These are phyloP conservation scores for Cliona cf. orientalis DNA, from an alignment of 37 sponge, comb jelly and placozoan species.

Conservation along the genomic window DNA sequence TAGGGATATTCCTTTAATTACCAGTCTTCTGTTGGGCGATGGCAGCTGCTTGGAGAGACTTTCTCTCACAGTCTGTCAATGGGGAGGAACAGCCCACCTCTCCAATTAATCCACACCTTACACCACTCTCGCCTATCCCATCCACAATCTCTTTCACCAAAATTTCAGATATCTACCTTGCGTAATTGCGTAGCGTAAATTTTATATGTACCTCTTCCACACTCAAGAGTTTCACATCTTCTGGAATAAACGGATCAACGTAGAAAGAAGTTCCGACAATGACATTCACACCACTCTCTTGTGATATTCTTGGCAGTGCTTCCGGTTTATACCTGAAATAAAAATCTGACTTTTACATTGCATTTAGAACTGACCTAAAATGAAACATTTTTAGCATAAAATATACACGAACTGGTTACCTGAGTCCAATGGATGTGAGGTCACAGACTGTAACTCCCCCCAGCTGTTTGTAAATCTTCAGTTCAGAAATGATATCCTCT, in stretches of 20 bases:
- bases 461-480: constrained; percentile 46
- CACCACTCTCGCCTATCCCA: constrained; percentile 50
- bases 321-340: too few species aligned
- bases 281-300: constrained; percentile 48
- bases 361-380: background rate
- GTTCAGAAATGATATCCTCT: constrained; percentile 26
- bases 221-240: constrained; percentile 52
- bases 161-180: constrained; percentile 10
- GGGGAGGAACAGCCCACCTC: constrained; percentile 81
- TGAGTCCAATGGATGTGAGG: constrained; percentile 29
- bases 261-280: constrained; percentile 64
- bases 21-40: constrained; percentile 66
- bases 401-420: constrained; percentile 6
- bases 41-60: constrained; percentile 65
- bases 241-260: constrained; percentile 43
- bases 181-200: constrained; percentile 15
- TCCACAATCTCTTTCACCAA: constrained; percentile 53
- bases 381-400: background rate
- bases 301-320: constrained; percentile 29
- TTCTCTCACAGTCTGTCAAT: constrained; percentile 48
- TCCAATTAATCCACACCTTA: constrained; percentile 79
- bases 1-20: background rate
- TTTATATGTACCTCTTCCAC: constrained; percentile 29
- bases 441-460: constrained; percentile 58
- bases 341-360: too few species aligned